Percentiles rank a stretch among this genome's conserved stretches.
phyloP scores from a whole-genome alignment of 2,797 vertebrate species.

The Bothrops alternatus region DNA sequence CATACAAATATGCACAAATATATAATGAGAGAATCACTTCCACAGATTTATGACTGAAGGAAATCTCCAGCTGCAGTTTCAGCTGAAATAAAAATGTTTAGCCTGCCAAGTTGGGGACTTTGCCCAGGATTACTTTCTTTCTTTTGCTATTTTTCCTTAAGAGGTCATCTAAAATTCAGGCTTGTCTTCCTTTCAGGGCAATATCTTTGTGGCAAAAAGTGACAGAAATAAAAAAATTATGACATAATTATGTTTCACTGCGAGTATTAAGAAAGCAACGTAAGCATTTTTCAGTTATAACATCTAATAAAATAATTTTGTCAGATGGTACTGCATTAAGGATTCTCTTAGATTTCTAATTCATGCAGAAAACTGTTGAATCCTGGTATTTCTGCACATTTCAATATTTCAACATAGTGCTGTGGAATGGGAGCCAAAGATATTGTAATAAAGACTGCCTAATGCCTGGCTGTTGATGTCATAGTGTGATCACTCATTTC shows the following conservation, averaged over 20 bases:
- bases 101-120: neutral
- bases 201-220: neutral
- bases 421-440: constrained; percentile 21
- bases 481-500: neutral
- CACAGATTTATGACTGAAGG: neutral
- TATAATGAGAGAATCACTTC: neutral
- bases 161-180: neutral
- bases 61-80: neutral
- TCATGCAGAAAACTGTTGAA: constrained; percentile 16
- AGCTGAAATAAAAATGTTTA: neutral
- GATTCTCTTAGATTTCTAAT: constrained; percentile 13
- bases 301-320: neutral
- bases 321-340: neutral
- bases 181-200: neutral
- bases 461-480: constrained; percentile 17
- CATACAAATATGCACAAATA: neutral
- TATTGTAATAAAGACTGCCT: neutral
- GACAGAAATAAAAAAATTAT: neutral
- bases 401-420: constrained; percentile 13
- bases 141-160: neutral
- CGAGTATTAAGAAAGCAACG: neutral
- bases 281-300: neutral
- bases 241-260: neutral
- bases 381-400: neutral
- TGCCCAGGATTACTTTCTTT: neutral